Conservation (phyloP, 2,888 invertebrate genomes). For the Stomorhina lunata region DNA sequence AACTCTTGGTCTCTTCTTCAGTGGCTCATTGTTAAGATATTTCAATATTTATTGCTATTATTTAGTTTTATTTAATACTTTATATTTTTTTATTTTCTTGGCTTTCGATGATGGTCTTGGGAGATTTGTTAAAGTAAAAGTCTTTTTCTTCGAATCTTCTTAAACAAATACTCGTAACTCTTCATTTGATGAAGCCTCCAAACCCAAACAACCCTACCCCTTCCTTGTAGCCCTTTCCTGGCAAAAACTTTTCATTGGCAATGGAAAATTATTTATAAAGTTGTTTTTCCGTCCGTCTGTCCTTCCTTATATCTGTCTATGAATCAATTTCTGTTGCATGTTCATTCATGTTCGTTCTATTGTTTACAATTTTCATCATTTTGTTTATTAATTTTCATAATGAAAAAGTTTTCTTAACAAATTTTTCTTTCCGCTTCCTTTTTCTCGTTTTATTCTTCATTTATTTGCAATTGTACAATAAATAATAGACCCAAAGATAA, state of each 20-base stretch:
- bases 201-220: not conserved
- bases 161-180: slow-evolving; percentile 30
- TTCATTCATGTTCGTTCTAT: slow-evolving; percentile 35
- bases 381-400: slow-evolving; percentile 75
- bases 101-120: too few relatives aligned
- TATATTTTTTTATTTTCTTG: not conserved
- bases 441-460: not conserved
- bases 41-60: slow-evolving; percentile 15
- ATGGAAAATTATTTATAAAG: slow-evolving; percentile 26
- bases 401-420: slow-evolving; percentile 69
- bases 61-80: not conserved
- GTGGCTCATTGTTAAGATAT: not conserved
- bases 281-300: not conserved
- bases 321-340: slow-evolving; percentile 16
- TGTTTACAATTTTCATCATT: slow-evolving; percentile 67
- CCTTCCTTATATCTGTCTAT: too few relatives aligned
- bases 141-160: not conserved
- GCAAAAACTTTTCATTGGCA: not conserved
- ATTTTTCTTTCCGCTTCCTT: not conserved
- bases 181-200: slow-evolving; percentile 12
- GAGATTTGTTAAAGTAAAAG: slow-evolving; percentile 25
- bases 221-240: not conserved
- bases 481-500: slow-evolving; percentile 51
- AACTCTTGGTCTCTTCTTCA: not conserved
- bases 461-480: slow-evolving; percentile 32